These are phyloP conservation scores for Ecdyonurus torrentis DNA, from an alignment of 2,888 invertebrate species.

Conservation along the genomic window DNA sequence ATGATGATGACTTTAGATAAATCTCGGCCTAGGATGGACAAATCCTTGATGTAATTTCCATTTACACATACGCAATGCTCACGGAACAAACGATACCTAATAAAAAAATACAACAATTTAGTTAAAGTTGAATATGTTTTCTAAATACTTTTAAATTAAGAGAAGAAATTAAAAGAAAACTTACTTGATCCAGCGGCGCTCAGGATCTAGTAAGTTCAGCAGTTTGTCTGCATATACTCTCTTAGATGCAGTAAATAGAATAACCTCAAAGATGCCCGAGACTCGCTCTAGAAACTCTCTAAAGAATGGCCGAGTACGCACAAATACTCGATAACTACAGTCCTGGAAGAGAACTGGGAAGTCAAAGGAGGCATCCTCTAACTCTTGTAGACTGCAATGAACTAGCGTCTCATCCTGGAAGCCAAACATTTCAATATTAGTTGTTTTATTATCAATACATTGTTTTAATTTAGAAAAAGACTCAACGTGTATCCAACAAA, in stretches of 20 bases:
- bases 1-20: constrained; percentile 73
- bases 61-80: constrained; percentile 92
- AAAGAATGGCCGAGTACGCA: constrained; percentile 80
- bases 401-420: constrained; percentile 81
- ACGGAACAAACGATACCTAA: constrained; percentile 64
- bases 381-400: constrained; percentile 82
- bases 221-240: constrained; percentile 88
- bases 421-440: too few relatives aligned
- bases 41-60: constrained; percentile 92
- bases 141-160: too few relatives aligned
- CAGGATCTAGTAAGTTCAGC: constrained; percentile 78
- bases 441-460: too few relatives aligned
- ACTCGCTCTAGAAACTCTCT: constrained; percentile 82
- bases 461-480: too few relatives aligned
- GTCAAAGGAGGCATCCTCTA: constrained; percentile 82
- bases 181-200: constrained; percentile 72
- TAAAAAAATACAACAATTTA: constrained; percentile 3
- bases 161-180: too few relatives aligned
- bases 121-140: too few relatives aligned
- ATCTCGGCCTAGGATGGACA: constrained; percentile 83
- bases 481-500: too few relatives aligned
- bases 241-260: constrained; percentile 90
- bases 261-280: constrained; percentile 77
- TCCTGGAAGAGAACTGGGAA: constrained; percentile 88
- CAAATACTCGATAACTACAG: constrained; percentile 65